Conservation (phyloP, 2,888 invertebrate genomes). For the Teleogryllus oceanicus region DNA sequence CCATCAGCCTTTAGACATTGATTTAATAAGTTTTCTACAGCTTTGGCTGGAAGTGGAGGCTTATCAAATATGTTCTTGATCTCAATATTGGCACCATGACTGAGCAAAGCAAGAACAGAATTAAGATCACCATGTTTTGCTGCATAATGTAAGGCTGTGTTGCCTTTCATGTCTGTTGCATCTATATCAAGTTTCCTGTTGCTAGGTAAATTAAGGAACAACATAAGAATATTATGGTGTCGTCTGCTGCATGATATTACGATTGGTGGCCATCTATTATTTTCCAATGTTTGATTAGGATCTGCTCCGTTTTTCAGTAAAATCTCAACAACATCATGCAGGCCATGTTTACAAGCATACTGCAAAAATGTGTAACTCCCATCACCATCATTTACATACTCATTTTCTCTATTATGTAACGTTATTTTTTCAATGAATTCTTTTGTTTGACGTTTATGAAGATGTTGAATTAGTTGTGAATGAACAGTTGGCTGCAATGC, state of each 20-base stretch:
- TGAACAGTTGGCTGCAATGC: slow-evolving; percentile 3
- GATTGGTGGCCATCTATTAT: slow-evolving; percentile 27
- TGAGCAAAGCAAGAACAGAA: slow-evolving; percentile 12
- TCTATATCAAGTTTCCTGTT: slow-evolving; percentile 22
- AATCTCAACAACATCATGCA: slow-evolving; percentile 11
- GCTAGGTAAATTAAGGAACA: slow-evolving; percentile 20
- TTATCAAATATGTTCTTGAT: slow-evolving; percentile 27
- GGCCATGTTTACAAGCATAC: slow-evolving; percentile 27
- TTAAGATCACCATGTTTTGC: slow-evolving; percentile 27
- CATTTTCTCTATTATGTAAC: neutral
- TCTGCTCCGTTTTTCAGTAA: slow-evolving; percentile 24
- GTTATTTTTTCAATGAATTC: slow-evolving; percentile 21
- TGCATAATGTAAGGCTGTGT: slow-evolving; percentile 30
- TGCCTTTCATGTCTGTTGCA: slow-evolving; percentile 25
- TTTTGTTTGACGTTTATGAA: slow-evolving; percentile 2
- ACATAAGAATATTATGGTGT: slow-evolving; percentile 21
- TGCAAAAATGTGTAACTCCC: slow-evolving; percentile 26
- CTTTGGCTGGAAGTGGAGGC: slow-evolving; percentile 21
- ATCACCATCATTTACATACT: slow-evolving; percentile 20
- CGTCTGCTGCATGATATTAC: slow-evolving; percentile 23
- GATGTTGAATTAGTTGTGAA: slow-evolving; percentile 3
- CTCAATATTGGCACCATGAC: slow-evolving; percentile 27
- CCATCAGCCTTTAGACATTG: slow-evolving; percentile 25
- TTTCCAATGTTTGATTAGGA: slow-evolving; percentile 25
- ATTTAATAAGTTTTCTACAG: slow-evolving; percentile 22